A percentile compares a stretch with the other conserved stretches of the same genome.
phyloP scores from a whole-genome alignment of 2,113 vertebrate species.

The Suricata suricatta region DNA sequence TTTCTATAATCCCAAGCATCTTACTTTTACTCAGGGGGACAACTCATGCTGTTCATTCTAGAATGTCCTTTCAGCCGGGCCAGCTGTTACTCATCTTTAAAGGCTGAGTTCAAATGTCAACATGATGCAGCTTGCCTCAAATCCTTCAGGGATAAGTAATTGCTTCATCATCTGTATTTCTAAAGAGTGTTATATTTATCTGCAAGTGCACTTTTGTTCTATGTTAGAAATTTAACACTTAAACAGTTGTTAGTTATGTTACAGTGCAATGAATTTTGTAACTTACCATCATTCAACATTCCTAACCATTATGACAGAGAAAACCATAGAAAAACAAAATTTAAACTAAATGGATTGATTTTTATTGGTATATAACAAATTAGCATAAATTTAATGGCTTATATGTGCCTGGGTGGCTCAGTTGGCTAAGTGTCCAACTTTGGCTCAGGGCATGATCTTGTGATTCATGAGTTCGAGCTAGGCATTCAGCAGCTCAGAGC shows the following conservation, averaged over 20 bases:
- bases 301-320: background rate
- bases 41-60: background rate
- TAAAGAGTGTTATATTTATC: background rate
- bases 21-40: background rate
- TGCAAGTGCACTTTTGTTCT: background rate
- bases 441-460: too few species aligned
- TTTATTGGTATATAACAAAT: background rate
- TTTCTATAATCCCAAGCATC: background rate
- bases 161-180: background rate
- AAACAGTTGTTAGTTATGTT: background rate
- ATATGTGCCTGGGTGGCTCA: too few species aligned
- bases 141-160: background rate
- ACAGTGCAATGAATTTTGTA: background rate
- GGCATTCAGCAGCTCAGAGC: too few species aligned
- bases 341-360: background rate
- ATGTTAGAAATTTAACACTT: slow-evolving; percentile 10
- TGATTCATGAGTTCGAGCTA: too few species aligned
- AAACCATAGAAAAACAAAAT: slow-evolving; percentile 11
- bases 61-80: background rate
- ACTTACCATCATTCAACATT: background rate
- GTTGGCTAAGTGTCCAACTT: too few species aligned
- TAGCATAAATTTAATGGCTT: background rate
- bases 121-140: background rate
- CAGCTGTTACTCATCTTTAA: background rate
- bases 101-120: background rate